Conservation (phyloP, 2,113 vertebrate species). For the Colistium nudipinnis region DNA sequence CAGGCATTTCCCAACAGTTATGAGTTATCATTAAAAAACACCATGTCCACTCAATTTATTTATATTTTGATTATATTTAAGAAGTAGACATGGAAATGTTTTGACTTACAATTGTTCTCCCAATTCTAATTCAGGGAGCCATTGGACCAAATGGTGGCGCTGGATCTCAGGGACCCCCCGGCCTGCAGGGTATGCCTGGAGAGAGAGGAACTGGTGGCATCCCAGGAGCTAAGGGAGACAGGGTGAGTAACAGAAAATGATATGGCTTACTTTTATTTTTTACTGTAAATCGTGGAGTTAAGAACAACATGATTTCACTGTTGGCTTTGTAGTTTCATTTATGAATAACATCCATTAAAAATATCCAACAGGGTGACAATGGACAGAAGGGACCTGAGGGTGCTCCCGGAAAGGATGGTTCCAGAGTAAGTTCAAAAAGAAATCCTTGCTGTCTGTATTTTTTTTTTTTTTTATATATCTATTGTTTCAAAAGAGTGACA, state of each 20-base stretch:
- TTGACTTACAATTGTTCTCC: not conserved
- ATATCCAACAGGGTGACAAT: constrained; percentile 86
- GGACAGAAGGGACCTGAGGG: constrained; percentile 96
- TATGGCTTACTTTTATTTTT: too few relatives aligned
- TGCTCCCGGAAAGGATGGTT: constrained; percentile 93
- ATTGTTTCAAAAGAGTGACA: not conserved
- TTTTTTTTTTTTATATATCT: too few relatives aligned
- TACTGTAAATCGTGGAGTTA: too few relatives aligned
- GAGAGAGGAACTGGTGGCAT: constrained; percentile 94
- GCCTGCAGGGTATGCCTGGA: constrained; percentile 97
- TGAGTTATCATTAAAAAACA: too few relatives aligned
- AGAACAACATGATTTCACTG: not conserved
- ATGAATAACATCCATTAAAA: not conserved
- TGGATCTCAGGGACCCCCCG: constrained; percentile 91
- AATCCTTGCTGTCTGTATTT: not conserved
- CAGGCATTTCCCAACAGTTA: not conserved
- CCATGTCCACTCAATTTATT: too few relatives aligned
- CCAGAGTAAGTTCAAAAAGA: constrained; percentile 85
- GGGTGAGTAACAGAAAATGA: constrained; percentile 83
- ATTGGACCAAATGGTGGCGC: constrained; percentile 86
- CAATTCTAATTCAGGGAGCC: constrained; percentile 81
- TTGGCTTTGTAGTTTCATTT: not conserved
- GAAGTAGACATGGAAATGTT: not conserved
- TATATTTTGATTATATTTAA: too few relatives aligned
- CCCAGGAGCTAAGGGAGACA: constrained; percentile 92